These are phyloP conservation scores for Agrotis segetum DNA, from an alignment of 2,888 invertebrate genomes.

Conservation along the genomic window DNA sequence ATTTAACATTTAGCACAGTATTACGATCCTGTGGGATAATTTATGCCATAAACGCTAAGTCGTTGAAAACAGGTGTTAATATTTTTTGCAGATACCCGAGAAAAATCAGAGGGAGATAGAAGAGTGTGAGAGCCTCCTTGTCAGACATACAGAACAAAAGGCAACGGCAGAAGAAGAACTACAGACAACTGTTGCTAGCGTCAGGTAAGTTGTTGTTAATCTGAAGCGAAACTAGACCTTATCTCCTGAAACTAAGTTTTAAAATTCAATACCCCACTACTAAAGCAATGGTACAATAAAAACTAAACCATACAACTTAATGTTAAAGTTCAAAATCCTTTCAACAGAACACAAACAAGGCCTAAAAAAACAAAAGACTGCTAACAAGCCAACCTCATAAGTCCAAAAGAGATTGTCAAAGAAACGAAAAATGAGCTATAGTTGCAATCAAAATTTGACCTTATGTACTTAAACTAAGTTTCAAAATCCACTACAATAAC, in stretches of 20 bases:
- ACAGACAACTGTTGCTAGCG: constrained; percentile 91
- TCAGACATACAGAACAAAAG: constrained; percentile 90
- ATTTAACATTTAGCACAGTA: too few species aligned
- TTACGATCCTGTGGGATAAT: too few species aligned
- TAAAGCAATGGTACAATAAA: not conserved
- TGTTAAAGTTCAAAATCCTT: not conserved
- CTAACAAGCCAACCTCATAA: constrained; percentile 93
- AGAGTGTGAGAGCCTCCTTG: constrained; percentile 91
- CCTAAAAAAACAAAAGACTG: constrained; percentile 93
- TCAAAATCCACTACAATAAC: not conserved
- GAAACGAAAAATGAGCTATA: constrained; percentile 90
- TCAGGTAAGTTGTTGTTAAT: constrained; percentile 82
- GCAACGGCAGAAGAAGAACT: constrained; percentile 90
- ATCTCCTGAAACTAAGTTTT: not conserved
- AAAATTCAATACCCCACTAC: not conserved
- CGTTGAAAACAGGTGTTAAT: not conserved
- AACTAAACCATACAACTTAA: not conserved
- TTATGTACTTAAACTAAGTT: too few species aligned
- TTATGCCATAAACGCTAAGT: too few species aligned
- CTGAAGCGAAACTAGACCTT: too few species aligned
- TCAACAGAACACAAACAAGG: constrained; percentile 91
- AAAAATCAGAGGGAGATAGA: constrained; percentile 94
- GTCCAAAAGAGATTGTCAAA: constrained; percentile 93
- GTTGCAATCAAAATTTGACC: too few species aligned
- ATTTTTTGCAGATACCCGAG: constrained; percentile 90